Conservation (phyloP, 2,113 vertebrate genomes). For the Numenius arquata region DNA sequence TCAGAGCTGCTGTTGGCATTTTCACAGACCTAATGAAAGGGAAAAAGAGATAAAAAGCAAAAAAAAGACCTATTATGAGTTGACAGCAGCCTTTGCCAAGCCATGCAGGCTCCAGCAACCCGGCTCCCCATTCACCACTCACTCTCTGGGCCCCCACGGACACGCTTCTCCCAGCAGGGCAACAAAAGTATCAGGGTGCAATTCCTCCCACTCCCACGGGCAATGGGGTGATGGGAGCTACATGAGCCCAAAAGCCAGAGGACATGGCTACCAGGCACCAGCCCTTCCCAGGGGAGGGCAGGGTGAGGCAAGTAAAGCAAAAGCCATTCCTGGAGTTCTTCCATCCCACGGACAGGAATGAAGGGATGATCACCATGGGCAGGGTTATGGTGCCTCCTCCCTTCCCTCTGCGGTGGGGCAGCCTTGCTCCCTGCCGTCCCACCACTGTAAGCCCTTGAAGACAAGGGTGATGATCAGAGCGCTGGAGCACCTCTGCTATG, state of each 20-base stretch:
- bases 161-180: background rate
- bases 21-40: background rate
- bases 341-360: background rate
- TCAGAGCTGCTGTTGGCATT: background rate
- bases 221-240: background rate
- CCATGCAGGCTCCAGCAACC: background rate
- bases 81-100: background rate
- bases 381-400: background rate
- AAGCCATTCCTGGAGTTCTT: background rate
- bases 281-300: background rate
- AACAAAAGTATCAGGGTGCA: background rate
- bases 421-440: background rate
- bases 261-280: rapidly evolving
- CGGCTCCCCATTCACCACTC: background rate
- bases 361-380: background rate
- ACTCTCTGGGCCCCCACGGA: background rate
- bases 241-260: background rate
- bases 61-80: background rate
- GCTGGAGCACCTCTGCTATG: too few relatives aligned
- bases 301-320: rapidly evolving
- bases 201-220: background rate
- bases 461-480: too few relatives aligned
- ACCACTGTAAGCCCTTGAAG: background rate
- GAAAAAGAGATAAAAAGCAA: background rate
- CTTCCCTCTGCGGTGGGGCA: background rate